Conservation (phyloP, 2,888 invertebrate genomes). For the Pachymerium ferrugineum region DNA sequence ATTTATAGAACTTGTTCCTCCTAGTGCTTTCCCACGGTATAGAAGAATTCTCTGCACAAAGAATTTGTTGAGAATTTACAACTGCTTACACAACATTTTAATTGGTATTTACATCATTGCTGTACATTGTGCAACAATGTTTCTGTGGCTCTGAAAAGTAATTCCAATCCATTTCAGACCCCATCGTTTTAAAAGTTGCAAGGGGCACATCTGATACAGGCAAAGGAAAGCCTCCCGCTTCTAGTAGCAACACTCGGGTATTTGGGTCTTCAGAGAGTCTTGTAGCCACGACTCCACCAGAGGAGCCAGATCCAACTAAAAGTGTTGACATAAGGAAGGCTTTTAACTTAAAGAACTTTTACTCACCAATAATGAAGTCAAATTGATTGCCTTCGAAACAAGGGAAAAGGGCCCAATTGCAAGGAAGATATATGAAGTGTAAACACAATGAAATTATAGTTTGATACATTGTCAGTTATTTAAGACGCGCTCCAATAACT, state of each 20-base stretch:
- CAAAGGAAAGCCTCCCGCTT: neutral
- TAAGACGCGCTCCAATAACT: too few species aligned
- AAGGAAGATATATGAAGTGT: too few species aligned
- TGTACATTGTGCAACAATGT: neutral
- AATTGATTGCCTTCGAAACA: too few species aligned
- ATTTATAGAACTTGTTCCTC: neutral
- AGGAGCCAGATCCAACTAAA: neutral
- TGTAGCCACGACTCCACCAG: neutral
- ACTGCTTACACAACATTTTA: neutral
- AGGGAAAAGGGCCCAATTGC: too few species aligned
- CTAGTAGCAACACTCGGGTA: neutral
- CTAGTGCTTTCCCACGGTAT: constrained; percentile 6
- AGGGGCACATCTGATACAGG: neutral
- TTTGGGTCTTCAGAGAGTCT: neutral
- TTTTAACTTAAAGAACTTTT: neutral
- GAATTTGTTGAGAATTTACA: neutral
- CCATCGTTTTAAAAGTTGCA: neutral
- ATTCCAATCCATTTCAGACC: constrained; percentile 12
- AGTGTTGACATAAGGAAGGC: neutral
- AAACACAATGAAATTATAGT: too few species aligned
- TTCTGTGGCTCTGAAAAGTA: neutral
- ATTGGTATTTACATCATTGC: neutral
- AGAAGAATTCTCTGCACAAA: neutral
- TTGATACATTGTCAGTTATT: too few species aligned
- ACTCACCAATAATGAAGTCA: neutral